Conservation (phyloP, 2,113 vertebrate species). For the Myrmecobius fasciatus region DNA sequence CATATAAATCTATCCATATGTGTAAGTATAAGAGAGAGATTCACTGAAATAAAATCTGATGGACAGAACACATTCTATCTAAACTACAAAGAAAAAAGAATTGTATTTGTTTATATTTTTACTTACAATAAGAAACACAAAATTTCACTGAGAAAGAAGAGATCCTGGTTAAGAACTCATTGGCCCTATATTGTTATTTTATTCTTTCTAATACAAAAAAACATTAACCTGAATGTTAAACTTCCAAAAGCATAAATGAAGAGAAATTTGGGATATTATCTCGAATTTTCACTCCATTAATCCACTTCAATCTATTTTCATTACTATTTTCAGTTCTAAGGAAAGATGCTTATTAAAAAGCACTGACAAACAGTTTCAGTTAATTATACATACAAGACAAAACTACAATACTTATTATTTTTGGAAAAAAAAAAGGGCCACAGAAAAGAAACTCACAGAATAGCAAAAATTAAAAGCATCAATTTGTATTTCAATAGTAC, state of each 20-base stretch:
- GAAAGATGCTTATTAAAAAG: constrained; percentile 55
- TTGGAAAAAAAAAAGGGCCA: constrained; percentile 42
- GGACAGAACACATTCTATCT: constrained; percentile 43
- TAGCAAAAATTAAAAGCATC: constrained; percentile 28
- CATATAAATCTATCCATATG: too few species aligned
- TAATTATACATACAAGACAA: constrained; percentile 53
- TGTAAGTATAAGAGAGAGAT: constrained; percentile 28
- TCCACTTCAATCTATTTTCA: constrained; percentile 38
- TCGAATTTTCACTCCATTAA: constrained; percentile 33
- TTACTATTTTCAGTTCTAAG: constrained; percentile 34
- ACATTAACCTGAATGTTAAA: constrained; percentile 5
- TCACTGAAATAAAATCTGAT: constrained; percentile 67
- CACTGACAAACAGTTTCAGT: constrained; percentile 48
- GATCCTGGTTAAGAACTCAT: constrained; percentile 28
- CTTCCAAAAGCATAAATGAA: constrained; percentile 19
- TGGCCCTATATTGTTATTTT: background rate
- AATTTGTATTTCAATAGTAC: constrained; percentile 33
- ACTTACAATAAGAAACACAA: background rate
- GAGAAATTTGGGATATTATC: constrained; percentile 60
- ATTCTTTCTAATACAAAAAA: background rate
- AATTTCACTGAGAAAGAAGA: constrained; percentile 45
- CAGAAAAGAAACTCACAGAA: constrained; percentile 38
- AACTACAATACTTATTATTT: background rate
- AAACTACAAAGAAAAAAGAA: constrained; percentile 47
- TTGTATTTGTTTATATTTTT: constrained; percentile 59